Evolutionary conservation across 2,888 invertebrate genomes (phyloP).

Genomic region (Flexamia atlantica): DNA sequence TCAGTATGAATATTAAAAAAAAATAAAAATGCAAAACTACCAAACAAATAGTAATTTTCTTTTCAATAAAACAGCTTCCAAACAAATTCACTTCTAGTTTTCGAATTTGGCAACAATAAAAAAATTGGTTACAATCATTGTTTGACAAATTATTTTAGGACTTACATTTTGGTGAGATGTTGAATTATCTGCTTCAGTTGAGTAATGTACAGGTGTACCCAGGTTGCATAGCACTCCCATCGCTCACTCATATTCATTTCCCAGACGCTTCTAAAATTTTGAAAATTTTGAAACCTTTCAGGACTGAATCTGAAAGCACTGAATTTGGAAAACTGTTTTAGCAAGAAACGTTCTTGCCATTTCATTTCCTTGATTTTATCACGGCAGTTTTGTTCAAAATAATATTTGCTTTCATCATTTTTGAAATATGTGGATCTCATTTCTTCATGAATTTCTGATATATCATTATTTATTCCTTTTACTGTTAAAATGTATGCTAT

Average conservation of each 20-base stretch:
- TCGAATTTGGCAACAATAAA: no score
- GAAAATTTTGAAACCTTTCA: neutral
- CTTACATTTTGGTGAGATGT: conserved; percentile 35
- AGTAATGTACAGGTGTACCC: conserved; percentile 28
- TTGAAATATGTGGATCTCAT: neutral
- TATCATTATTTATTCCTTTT: neutral
- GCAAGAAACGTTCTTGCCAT: conserved; percentile 1
- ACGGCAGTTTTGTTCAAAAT: neutral
- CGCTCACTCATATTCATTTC: conserved; percentile 9
- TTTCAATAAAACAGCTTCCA: no score
- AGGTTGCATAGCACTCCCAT: conserved; percentile 18
- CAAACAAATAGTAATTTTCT: no score
- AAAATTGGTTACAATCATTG: no score
- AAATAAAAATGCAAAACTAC: no score
- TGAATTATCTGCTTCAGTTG: conserved; percentile 47
- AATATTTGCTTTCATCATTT: neutral
- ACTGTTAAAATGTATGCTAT: neutral
- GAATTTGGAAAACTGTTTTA: neutral
- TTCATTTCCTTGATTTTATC: neutral
- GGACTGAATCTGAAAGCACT: neutral
- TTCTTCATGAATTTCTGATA: neutral
- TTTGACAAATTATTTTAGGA: neutral
- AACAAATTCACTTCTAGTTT: no score
- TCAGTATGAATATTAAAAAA: no score
- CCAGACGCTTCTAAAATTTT: conserved; percentile 15